Percentiles rank a stretch among this genome's conserved stretches.
These are phyloP conservation scores for Coreius guichenoti DNA, from an alignment of 2,797 vertebrate genomes.

Conservation along the genomic window DNA sequence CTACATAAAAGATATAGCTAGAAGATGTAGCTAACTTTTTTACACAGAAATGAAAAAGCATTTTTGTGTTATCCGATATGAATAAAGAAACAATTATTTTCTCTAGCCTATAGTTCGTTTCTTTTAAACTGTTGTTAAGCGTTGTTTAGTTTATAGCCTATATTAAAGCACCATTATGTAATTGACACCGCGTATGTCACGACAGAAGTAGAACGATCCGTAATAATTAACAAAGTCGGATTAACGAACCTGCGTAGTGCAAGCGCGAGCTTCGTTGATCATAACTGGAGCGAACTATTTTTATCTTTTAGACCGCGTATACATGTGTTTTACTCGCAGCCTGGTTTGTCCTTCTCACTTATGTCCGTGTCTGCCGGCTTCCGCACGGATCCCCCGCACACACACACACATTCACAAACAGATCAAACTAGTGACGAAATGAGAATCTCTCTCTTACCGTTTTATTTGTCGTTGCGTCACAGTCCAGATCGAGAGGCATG, in stretches of 20 bases:
- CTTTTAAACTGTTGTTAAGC: background rate
- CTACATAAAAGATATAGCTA: background rate
- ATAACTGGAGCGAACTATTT: background rate
- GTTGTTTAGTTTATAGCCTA: background rate
- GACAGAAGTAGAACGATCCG: too few relatives aligned
- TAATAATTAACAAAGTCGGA: background rate
- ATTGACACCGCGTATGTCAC: background rate
- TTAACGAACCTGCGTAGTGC: background rate
- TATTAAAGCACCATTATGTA: background rate
- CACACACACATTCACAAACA: background rate
- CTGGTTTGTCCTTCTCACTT: slow-evolving; percentile 27
- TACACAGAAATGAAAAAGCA: background rate
- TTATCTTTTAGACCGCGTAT: background rate
- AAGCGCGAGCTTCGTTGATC: background rate
- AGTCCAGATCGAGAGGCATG: slow-evolving; percentile 71
- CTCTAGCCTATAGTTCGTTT: background rate
- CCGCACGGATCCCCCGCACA: slow-evolving; percentile 20
- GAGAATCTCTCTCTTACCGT: slow-evolving; percentile 54
- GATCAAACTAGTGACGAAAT: slow-evolving; percentile 5
- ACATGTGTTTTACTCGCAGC: background rate
- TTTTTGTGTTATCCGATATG: background rate
- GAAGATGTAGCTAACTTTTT: background rate
- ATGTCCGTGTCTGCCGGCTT: slow-evolving; percentile 14
- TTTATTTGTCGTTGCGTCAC: slow-evolving; percentile 63
- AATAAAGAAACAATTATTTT: background rate